Conservation (phyloP, 2,888 invertebrate genomes). For the Cordilura impudica region DNA sequence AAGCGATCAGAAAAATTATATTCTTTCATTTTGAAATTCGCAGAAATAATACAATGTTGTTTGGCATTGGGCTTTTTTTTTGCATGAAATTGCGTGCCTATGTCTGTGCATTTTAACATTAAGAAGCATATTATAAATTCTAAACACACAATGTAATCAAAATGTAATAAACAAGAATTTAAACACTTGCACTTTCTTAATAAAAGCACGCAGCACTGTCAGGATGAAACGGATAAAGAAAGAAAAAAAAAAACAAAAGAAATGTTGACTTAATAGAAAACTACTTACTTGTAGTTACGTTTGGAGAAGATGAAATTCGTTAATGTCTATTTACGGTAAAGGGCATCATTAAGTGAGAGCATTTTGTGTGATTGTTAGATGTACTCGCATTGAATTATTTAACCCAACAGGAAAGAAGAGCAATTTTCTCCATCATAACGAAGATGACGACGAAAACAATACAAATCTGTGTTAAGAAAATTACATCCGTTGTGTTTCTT, state of each 20-base stretch:
- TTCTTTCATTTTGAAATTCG: too few species aligned
- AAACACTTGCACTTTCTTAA: slow-evolving; percentile 61
- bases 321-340: slow-evolving; percentile 37
- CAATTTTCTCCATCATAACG: slow-evolving; percentile 38
- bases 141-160: slow-evolving; percentile 43
- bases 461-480: slow-evolving; percentile 47
- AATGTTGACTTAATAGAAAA: slow-evolving; percentile 34
- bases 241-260: background rate
- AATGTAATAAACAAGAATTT: slow-evolving; percentile 58
- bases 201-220: slow-evolving; percentile 25
- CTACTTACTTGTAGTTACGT: background rate
- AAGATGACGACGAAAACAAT: background rate
- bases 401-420: slow-evolving; percentile 41
- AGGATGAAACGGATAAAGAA: slow-evolving; percentile 44
- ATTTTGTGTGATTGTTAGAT: background rate
- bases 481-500: slow-evolving; percentile 50
- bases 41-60: too few species aligned
- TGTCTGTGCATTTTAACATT: slow-evolving; percentile 18
- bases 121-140: slow-evolving; percentile 43
- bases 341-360: background rate
- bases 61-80: too few species aligned
- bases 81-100: background rate
- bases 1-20: too few species aligned
- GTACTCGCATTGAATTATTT: slow-evolving; percentile 40
- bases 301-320: background rate